phyloP scores from a whole-genome alignment of 2,113 vertebrate genomes.

The Platycercus adscitus region DNA sequence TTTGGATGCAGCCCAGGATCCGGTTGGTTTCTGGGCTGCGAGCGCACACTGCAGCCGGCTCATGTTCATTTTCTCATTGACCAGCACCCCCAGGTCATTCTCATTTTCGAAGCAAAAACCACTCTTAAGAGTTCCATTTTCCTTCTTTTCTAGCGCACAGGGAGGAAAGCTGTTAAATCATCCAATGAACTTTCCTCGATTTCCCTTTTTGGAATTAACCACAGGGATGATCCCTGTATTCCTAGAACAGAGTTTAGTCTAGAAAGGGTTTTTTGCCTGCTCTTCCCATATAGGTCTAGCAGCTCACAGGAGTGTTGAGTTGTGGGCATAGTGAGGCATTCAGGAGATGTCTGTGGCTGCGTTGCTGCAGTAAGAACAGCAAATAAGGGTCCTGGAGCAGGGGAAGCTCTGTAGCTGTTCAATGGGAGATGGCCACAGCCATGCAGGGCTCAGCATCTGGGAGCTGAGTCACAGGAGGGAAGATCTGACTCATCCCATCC shows the following conservation, averaged over 20 bases:
- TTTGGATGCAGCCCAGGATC: too few species aligned
- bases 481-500: background rate
- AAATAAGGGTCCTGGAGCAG: background rate
- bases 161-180: fast-evolving
- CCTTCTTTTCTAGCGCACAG: background rate
- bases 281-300: background rate
- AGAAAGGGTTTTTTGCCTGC: background rate
- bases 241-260: background rate
- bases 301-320: background rate
- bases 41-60: too few species aligned
- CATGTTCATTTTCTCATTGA: too few species aligned
- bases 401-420: background rate
- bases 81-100: too few species aligned
- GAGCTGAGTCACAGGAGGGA: background rate
- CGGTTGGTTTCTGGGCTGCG: too few species aligned
- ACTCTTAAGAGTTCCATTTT: background rate
- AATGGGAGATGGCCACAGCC: fast-evolving
- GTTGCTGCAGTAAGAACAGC: background rate
- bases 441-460: background rate
- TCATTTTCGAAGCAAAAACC: background rate
- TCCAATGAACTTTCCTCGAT: background rate
- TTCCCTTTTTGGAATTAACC: background rate
- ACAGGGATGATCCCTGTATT: background rate
- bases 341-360: background rate
- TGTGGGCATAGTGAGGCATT: background rate